phyloP scores from a whole-genome alignment of 2,113 vertebrate genomes.

The Ahaetulla prasina region DNA sequence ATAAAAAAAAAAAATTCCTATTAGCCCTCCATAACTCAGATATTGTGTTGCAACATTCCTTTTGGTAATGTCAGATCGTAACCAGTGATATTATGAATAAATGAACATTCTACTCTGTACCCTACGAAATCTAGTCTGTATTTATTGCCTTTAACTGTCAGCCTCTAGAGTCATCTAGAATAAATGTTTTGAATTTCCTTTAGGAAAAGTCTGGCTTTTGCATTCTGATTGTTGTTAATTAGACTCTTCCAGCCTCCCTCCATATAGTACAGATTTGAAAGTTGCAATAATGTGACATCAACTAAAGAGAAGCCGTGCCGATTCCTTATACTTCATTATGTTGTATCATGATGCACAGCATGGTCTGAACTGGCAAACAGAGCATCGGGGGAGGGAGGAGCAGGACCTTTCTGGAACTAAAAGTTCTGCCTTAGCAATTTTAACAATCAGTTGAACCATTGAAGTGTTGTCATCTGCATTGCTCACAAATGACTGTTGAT shows the following conservation, averaged over 20 bases:
- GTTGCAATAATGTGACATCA: slow-evolving; percentile 26
- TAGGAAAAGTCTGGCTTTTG: slow-evolving; percentile 45
- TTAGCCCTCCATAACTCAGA: slow-evolving; percentile 65
- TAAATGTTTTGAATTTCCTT: slow-evolving; percentile 63
- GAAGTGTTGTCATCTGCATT: background rate
- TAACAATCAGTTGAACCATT: background rate
- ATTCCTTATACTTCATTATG: background rate
- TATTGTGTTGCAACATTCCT: slow-evolving; percentile 64
- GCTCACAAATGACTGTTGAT: background rate
- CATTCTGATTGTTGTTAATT: slow-evolving; percentile 37
- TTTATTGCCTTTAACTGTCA: slow-evolving; percentile 61
- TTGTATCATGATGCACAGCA: accelerated
- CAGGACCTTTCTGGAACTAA: accelerated
- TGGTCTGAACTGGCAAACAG: background rate
- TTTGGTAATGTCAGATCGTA: slow-evolving; percentile 63
- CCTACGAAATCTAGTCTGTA: slow-evolving; percentile 55
- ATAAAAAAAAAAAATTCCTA: slow-evolving; percentile 59
- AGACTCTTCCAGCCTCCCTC: background rate
- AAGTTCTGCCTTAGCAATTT: background rate
- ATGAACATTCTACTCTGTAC: slow-evolving; percentile 59
- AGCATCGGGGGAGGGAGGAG: accelerated
- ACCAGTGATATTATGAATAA: slow-evolving; percentile 59
- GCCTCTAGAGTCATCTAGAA: slow-evolving; percentile 53
- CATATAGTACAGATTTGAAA: background rate
- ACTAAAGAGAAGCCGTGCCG: slow-evolving; percentile 23